Percentiles rank a stretch among this genome's conserved stretches.
These are phyloP conservation scores for Poeciliopsis retropinna DNA, from an alignment of 2,113 vertebrate genomes.

Conservation along the genomic window DNA sequence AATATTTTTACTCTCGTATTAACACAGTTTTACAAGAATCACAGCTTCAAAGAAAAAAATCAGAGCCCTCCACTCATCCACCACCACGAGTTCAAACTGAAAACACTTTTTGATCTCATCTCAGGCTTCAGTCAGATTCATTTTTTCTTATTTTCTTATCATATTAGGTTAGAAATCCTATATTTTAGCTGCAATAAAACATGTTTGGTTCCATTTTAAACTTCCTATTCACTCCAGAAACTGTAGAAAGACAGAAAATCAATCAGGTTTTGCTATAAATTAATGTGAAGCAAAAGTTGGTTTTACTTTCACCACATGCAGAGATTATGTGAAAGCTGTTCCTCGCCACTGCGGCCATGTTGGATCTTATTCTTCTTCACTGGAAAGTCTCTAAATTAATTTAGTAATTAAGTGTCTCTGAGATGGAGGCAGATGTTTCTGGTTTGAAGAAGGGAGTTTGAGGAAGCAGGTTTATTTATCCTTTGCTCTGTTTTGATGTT, in stretches of 20 bases:
- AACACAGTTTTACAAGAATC: no score
- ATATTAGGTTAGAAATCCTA: background rate
- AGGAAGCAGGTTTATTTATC: conserved; percentile 26
- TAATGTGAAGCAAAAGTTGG: background rate
- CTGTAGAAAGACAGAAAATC: background rate
- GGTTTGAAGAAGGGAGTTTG: conserved; percentile 7
- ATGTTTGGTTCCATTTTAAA: background rate
- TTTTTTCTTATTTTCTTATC: background rate
- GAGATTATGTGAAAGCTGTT: background rate
- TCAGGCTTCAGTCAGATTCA: background rate
- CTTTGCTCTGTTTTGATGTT: conserved; percentile 17
- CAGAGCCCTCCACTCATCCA: no score
- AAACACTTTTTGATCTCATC: no score
- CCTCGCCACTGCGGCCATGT: background rate
- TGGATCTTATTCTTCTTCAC: background rate
- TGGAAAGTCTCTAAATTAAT: background rate
- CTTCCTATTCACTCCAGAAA: background rate
- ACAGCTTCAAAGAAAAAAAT: no score
- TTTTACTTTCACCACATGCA: background rate
- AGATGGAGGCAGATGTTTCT: background rate
- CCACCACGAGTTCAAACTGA: no score
- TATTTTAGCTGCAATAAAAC: background rate
- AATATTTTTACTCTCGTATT: no score
- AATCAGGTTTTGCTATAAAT: background rate
- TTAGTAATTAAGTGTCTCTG: background rate